A percentile compares a stretch with the other conserved stretches of the same genome.
phyloP scores from a whole-genome alignment of 2,113 vertebrate species.

The Centropus bengalensis region DNA sequence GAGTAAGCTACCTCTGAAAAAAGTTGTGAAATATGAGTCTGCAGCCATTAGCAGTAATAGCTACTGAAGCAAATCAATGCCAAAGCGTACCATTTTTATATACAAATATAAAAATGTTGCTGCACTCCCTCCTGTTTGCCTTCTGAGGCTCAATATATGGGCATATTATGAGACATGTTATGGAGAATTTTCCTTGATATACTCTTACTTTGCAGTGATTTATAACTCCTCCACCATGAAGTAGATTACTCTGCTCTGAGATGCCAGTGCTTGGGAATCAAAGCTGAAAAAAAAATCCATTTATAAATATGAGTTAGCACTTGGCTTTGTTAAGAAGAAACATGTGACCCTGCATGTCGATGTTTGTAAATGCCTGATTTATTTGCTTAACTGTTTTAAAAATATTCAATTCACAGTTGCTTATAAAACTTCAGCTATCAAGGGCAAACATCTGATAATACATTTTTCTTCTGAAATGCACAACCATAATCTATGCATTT shows the following conservation, averaged over 20 bases:
- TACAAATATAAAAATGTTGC: neutral
- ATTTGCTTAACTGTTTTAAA: slow-evolving; percentile 30
- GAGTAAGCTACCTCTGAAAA: neutral
- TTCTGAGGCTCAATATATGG: neutral
- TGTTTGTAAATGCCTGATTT: neutral
- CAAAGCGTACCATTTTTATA: neutral
- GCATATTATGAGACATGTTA: neutral
- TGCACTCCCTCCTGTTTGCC: neutral
- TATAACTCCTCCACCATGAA: neutral
- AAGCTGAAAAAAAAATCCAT: neutral
- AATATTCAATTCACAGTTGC: neutral
- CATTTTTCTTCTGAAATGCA: neutral
- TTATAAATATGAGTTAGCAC: neutral
- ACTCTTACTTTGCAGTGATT: neutral
- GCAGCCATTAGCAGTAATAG: neutral
- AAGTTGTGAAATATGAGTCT: neutral
- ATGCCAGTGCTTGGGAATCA: neutral
- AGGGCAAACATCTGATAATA: slow-evolving; percentile 20
- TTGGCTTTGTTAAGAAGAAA: neutral
- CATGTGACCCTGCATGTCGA: neutral
- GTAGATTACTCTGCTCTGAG: neutral
- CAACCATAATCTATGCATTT: neutral
- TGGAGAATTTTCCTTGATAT: neutral
- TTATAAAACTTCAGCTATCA: neutral
- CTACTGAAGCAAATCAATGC: neutral